A percentile compares a stretch with the other conserved stretches of the same genome.
Evolutionary conservation across 2,113 vertebrate genomes (phyloP).

Genomic region (Fukomys damarensis): DNA sequence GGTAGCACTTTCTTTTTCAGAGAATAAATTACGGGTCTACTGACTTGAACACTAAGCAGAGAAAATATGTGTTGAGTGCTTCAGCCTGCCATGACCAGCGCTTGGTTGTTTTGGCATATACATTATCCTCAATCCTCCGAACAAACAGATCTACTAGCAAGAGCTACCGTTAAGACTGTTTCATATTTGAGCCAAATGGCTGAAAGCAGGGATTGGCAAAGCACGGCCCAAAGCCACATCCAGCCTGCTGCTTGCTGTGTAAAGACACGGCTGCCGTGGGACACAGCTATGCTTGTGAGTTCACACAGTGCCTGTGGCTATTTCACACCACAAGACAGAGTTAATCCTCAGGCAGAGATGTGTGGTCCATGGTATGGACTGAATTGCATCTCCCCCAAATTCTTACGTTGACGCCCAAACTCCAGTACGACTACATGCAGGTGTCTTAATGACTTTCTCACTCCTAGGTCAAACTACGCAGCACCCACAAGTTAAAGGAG

Average conservation of each 20-base stretch:
- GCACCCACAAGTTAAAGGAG: not conserved
- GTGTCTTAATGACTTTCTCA: not conserved
- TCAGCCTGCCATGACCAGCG: not conserved
- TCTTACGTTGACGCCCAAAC: not conserved
- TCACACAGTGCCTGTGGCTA: accelerated
- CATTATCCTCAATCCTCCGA: not conserved
- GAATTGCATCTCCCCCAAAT: not conserved
- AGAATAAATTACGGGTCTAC: not conserved
- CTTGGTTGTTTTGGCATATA: not conserved
- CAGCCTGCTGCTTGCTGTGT: not conserved
- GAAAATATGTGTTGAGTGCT: not conserved
- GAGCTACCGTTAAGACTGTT: not conserved
- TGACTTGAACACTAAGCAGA: not conserved
- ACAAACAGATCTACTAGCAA: not conserved
- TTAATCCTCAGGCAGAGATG: not conserved
- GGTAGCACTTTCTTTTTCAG: not conserved
- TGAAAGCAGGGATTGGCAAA: not conserved
- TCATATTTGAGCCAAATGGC: too few species aligned
- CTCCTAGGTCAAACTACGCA: not conserved
- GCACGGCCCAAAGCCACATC: accelerated
- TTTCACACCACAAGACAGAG: too few species aligned
- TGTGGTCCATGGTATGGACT: too few species aligned
- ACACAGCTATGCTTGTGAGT: accelerated
- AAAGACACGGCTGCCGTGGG: accelerated
- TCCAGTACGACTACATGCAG: not conserved